These are phyloP conservation scores for Bombus waltoni DNA, from an alignment of 1,140 invertebrate species.

Conservation along the genomic window DNA sequence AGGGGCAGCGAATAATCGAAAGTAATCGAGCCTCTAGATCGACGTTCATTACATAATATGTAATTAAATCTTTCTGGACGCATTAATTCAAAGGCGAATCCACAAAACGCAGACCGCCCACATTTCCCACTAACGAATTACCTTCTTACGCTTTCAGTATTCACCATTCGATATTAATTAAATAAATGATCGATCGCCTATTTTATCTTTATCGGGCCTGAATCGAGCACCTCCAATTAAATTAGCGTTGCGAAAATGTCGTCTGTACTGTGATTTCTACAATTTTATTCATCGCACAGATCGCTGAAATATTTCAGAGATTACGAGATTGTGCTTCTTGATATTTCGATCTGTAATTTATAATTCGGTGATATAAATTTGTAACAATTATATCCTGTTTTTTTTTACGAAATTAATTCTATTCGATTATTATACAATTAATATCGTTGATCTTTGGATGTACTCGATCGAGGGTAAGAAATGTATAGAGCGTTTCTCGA, in stretches of 20 bases:
- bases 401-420: too few species aligned
- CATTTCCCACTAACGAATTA: conserved; percentile 73
- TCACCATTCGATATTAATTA: conserved; percentile 45
- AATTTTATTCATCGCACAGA: not conserved
- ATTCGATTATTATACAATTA: too few species aligned
- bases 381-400: not conserved
- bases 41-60: too few species aligned
- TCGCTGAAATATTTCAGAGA: not conserved
- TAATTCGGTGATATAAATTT: not conserved
- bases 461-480: not conserved
- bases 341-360: not conserved
- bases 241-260: not conserved
- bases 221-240: conserved; percentile 13
- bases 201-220: not conserved
- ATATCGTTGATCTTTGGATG: not conserved
- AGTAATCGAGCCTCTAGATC: too few species aligned
- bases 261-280: not conserved
- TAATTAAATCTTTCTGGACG: not conserved
- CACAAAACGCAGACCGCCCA: conserved; percentile 32
- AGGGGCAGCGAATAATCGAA: too few species aligned
- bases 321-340: not conserved
- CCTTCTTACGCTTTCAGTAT: conserved; percentile 79
- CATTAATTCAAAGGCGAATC: not conserved
- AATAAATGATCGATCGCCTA: not conserved
- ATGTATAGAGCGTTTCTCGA: not conserved